Evolutionary conservation across 2,113 vertebrate genomes (phyloP).

Genomic region (Odocoileus virginianus): DNA sequence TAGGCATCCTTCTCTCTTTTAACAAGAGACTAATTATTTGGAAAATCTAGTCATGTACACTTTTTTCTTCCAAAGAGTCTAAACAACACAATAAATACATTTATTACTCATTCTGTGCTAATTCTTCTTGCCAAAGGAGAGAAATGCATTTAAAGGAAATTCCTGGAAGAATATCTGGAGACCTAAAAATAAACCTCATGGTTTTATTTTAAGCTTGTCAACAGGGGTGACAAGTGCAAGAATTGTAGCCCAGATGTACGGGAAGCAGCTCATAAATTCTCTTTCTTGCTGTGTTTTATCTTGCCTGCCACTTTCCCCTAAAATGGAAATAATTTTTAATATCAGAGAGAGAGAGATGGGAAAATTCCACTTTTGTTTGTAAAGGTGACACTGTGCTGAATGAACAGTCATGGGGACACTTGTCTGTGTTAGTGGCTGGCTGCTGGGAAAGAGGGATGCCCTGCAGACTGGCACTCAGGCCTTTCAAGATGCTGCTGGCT

Average conservation of each 20-base stretch:
- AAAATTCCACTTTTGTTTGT: background rate
- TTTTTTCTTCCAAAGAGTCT: background rate
- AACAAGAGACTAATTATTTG: conserved; percentile 20
- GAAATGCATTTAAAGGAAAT: conserved; percentile 46
- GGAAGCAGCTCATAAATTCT: conserved; percentile 50
- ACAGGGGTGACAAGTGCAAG: conserved; percentile 48
- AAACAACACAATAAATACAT: conserved; percentile 22
- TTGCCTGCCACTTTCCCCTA: conserved; percentile 38
- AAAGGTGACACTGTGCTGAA: background rate
- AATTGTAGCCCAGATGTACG: conserved; percentile 45
- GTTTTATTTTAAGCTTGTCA: conserved; percentile 63
- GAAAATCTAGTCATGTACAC: background rate
- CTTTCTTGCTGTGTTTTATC: background rate
- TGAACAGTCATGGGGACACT: background rate
- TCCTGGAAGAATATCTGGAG: conserved; percentile 38
- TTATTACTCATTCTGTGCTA: conserved; percentile 28
- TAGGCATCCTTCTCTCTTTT: background rate
- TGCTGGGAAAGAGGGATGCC: background rate
- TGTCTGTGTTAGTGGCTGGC: background rate
- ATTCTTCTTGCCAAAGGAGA: conserved; percentile 38
- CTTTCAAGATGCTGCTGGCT: background rate
- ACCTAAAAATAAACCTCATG: conserved; percentile 40
- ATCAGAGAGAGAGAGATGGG: background rate
- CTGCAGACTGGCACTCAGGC: too few species aligned
- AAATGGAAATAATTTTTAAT: conserved; percentile 52